These are phyloP conservation scores for Cottoperca gobio DNA, from an alignment of 2,797 vertebrate genomes.

Conservation along the genomic window DNA sequence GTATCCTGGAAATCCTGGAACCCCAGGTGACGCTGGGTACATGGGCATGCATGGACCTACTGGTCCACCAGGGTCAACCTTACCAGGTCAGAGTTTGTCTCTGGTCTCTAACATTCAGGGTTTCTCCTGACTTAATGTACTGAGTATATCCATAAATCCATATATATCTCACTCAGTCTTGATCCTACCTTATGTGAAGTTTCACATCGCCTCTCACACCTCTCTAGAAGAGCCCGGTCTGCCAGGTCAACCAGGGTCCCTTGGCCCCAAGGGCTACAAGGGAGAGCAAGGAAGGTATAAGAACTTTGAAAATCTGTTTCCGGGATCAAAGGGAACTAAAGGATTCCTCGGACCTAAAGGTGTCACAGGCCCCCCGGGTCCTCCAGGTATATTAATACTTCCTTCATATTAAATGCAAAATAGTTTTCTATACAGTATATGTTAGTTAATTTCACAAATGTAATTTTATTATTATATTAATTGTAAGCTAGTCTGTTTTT, in stretches of 20 bases:
- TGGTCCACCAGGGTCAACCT: constrained; percentile 59
- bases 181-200: background rate
- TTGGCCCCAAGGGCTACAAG: constrained; percentile 74
- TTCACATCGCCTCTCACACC: background rate
- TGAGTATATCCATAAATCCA: too few relatives aligned
- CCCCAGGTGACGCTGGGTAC: constrained; percentile 60
- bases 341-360: constrained; percentile 67
- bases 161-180: too few relatives aligned
- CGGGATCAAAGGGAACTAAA: constrained; percentile 67
- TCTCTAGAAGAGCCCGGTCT: constrained; percentile 18
- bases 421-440: background rate
- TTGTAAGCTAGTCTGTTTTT: background rate
- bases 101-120: background rate
- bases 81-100: constrained; percentile 59
- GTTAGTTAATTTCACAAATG: constrained; percentile 3
- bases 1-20: constrained; percentile 50
- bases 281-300: constrained; percentile 64
- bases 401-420: background rate
- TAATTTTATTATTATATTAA: background rate
- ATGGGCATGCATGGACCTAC: constrained; percentile 68
- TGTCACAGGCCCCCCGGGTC: constrained; percentile 55
- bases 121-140: background rate
- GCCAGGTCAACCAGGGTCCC: constrained; percentile 41
- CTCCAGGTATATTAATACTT: constrained; percentile 59
- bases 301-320: background rate